phyloP scores from a whole-genome alignment of 2,888 invertebrate species.

The Tetragonisca angustula region DNA sequence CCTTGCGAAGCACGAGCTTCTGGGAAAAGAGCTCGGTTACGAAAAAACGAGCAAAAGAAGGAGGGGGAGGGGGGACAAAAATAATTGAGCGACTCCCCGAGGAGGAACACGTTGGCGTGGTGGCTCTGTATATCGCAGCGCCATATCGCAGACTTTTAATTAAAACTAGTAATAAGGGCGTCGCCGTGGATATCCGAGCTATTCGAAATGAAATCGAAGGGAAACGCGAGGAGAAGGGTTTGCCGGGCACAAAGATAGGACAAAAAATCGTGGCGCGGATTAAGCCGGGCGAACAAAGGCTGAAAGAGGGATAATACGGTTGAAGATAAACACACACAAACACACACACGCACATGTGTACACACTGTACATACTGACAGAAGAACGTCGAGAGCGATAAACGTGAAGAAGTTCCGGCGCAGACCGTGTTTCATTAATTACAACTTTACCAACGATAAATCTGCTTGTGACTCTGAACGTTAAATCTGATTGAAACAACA shows the following conservation, averaged over 20 bases:
- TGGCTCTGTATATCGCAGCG: not conserved
- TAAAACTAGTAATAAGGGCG: constrained; percentile 50
- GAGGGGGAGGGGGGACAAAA: not conserved
- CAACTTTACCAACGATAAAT: constrained; percentile 10
- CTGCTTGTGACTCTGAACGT: constrained; percentile 8
- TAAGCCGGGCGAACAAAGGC: constrained; percentile 1
- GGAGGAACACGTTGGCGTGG: not conserved
- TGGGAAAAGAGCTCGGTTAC: not conserved
- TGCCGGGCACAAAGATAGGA: not conserved
- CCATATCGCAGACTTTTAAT: constrained; percentile 53
- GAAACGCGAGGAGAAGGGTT: not conserved
- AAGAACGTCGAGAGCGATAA: constrained; percentile 1
- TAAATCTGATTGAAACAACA: constrained; percentile 16
- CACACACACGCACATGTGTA: no score
- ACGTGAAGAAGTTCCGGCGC: not conserved
- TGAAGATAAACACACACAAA: not conserved
- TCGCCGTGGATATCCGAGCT: constrained; percentile 14
- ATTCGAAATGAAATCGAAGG: constrained; percentile 42
- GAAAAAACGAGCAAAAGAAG: not conserved
- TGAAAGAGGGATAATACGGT: constrained; percentile 7
- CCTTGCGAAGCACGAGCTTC: not conserved
- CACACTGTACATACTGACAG: no score
- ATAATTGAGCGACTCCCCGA: not conserved
- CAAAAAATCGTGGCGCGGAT: constrained; percentile 20
- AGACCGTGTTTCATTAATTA: constrained; percentile 14